Evolutionary conservation across 2,888 invertebrate genomes (phyloP), one percentile per base, ranked within the genome.

Genomic region (Parnassius apollo): DNA sequence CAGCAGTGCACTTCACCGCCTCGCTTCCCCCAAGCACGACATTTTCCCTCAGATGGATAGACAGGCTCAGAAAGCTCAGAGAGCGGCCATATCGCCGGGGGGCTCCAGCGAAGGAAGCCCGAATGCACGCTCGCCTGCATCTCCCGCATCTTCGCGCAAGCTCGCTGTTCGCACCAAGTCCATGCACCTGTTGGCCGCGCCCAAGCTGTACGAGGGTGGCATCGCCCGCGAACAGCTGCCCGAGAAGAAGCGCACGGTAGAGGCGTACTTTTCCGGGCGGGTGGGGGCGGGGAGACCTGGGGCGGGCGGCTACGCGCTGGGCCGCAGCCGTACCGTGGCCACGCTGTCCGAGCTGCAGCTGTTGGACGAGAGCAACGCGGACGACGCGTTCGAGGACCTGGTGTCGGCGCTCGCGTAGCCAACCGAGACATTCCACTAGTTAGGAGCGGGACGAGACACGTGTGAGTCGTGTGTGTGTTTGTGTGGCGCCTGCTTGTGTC

Each of bases 361-460:
- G 80, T 92, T 95, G 78, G 96, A 96, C 85, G 96, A 96, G 85
- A 94, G 93, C 86, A 96, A 97, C 88, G 96, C 97, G 66, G 97
- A 97, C 82, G 95, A 95, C 91, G 96, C 96, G 72, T 97, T 97
- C 92, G 97, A 97, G 83, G 95, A 95, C 86, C 93, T 97, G 75
- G 96, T 97, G 93, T 92, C 93, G 89, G 92, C 85, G 86, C 89
- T 91, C 80, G 86, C 89, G 78, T 90, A 88, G 73, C 80, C 35
- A 35, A 35, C 35, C 80, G 78, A 70, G 67, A 86, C 90, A 90
- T 90, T 90, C 90, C 90, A 87, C 86, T 87, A 83, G 85, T 81
- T 85, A 86, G 83, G 79, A 81, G 80, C 80, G 80, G 49, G 7
- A 49, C 85, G 88, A 89, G 88, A 86, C 88, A 89, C 89, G 89